These are phyloP conservation scores for Bettongia penicillata DNA, from an alignment of 2,113 vertebrate genomes.

Conservation along the genomic window DNA sequence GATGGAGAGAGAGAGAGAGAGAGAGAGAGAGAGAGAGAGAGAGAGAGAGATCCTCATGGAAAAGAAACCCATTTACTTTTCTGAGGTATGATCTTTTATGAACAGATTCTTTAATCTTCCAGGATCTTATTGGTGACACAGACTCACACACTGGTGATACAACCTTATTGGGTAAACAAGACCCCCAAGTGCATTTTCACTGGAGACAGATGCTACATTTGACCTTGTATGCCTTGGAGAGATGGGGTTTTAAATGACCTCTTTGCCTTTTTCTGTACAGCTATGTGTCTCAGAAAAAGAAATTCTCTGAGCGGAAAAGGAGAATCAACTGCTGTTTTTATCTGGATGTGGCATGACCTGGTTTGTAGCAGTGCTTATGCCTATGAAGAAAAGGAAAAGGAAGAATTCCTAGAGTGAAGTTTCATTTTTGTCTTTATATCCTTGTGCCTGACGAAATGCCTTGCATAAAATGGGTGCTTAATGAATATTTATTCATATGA, in stretches of 20 bases:
- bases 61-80: slow-evolving; percentile 50
- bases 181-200: background rate
- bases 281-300: background rate
- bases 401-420: background rate
- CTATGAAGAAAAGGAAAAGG: background rate
- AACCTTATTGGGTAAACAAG: background rate
- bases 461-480: background rate
- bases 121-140: background rate
- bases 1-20: background rate
- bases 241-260: background rate
- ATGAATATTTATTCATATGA: background rate
- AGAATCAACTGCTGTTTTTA: background rate
- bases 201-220: background rate
- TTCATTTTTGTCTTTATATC: background rate
- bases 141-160: background rate
- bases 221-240: background rate
- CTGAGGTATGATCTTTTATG: background rate
- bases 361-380: background rate
- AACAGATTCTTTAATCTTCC: background rate
- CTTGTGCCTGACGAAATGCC: background rate
- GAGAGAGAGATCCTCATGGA: background rate
- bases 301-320: background rate
- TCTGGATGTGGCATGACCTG: background rate
- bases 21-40: background rate
- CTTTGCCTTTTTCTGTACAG: background rate